phyloP scores from a whole-genome alignment of 2,888 invertebrate species.

The Agonopterix arenella region DNA sequence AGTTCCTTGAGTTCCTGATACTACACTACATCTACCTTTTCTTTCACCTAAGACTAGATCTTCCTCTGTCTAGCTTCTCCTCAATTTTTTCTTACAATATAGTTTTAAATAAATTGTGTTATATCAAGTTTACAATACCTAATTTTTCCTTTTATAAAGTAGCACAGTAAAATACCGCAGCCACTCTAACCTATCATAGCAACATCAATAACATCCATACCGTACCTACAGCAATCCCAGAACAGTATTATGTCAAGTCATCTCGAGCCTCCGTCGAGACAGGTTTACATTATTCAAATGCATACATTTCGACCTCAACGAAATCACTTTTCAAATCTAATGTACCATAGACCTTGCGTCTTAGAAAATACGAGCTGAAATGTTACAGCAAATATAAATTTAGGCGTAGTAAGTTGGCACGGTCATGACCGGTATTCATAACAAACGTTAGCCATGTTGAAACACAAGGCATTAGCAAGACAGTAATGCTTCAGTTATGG shows the following conservation, averaged over 20 bases:
- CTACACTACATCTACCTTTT: too few species aligned
- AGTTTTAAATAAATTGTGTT: too few species aligned
- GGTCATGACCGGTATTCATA: slow-evolving; percentile 42
- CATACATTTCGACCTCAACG: slow-evolving; percentile 41
- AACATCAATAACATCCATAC: slow-evolving; percentile 35
- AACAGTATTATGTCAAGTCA: slow-evolving; percentile 67
- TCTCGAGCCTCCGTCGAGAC: slow-evolving; percentile 55
- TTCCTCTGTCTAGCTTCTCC: too few species aligned
- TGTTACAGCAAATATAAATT: slow-evolving; percentile 12
- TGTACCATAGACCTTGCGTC: slow-evolving; percentile 12
- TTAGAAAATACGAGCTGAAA: slow-evolving; percentile 17
- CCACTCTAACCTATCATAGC: slow-evolving; percentile 14
- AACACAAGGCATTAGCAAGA: slow-evolving; percentile 48
- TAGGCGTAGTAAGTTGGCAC: slow-evolving; percentile 17
- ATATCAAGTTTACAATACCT: too few species aligned
- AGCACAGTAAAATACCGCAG: background rate
- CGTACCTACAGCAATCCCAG: slow-evolving; percentile 31
- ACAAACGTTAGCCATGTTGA: slow-evolving; percentile 49
- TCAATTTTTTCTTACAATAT: too few species aligned
- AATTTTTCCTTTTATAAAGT: too few species aligned
- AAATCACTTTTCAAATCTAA: slow-evolving; percentile 16
- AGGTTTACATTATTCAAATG: slow-evolving; percentile 72
- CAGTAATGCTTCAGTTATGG: slow-evolving; percentile 40
- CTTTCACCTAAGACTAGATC: too few species aligned
- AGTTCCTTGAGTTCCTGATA: too few species aligned